A percentile compares a stretch with the other conserved stretches of the same genome.
These are phyloP conservation scores for Hylomyscus alleni DNA, from an alignment of 2,797 vertebrate genomes.

Conservation along the genomic window DNA sequence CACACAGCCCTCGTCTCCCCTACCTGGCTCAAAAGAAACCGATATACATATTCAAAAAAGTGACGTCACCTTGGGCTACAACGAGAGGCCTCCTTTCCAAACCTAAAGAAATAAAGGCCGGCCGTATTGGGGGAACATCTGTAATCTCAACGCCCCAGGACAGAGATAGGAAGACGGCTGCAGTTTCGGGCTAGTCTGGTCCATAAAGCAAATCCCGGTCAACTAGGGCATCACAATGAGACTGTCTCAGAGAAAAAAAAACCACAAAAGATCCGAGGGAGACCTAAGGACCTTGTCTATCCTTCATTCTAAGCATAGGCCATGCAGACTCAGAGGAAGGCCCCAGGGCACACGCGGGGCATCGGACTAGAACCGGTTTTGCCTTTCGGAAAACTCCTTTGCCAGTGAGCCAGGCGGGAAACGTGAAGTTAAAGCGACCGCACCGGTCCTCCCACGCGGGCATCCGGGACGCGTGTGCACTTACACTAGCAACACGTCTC, in stretches of 20 bases:
- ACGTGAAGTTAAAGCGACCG: neutral
- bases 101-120: neutral
- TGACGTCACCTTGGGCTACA: neutral
- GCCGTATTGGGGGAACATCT: neutral
- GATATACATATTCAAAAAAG: neutral
- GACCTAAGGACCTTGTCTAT: neutral
- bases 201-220: neutral
- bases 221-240: neutral
- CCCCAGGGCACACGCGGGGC: neutral
- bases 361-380: neutral
- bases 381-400: neutral
- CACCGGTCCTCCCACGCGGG: neutral
- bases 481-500: conserved; percentile 18
- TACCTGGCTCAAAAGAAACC: neutral
- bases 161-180: neutral
- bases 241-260: neutral
- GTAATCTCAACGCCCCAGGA: neutral
- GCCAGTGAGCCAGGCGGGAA: neutral
- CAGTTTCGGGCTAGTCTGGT: neutral
- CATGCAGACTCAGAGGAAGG: too few relatives aligned
- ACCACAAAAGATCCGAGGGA: neutral
- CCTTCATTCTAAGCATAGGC: neutral
- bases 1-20: too few relatives aligned
- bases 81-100: neutral
- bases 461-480: neutral